These are phyloP conservation scores for Tyto alba DNA, from an alignment of 2,113 vertebrate genomes.

Conservation along the genomic window DNA sequence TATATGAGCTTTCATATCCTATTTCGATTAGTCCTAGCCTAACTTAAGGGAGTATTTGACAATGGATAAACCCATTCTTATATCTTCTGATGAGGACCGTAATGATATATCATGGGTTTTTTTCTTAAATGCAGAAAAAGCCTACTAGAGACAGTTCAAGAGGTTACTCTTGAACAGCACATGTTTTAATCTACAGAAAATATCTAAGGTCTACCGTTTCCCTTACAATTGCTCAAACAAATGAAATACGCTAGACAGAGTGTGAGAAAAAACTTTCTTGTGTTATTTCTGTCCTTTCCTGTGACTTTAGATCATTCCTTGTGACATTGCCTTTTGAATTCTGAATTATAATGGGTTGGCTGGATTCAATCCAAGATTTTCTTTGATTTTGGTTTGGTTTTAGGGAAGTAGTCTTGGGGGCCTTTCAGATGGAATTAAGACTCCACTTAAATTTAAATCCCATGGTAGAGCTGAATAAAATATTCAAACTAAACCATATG, in stretches of 20 bases:
- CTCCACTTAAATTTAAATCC: constrained; percentile 26
- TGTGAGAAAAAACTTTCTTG: constrained; percentile 23
- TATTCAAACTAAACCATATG: constrained; percentile 64
- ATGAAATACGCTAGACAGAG: background rate
- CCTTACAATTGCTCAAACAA: background rate
- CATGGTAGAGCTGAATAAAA: constrained; percentile 38
- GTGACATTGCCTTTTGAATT: constrained; percentile 30
- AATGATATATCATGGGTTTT: background rate
- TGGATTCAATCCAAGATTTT: background rate
- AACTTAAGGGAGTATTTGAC: background rate
- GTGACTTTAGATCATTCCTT: background rate
- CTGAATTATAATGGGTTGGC: constrained; percentile 24
- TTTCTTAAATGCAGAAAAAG: background rate
- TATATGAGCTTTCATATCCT: background rate
- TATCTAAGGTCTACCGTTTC: background rate
- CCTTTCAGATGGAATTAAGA: constrained; percentile 37
- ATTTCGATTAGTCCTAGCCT: background rate
- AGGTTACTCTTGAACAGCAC: background rate
- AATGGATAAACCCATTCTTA: background rate
- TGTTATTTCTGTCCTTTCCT: constrained; percentile 2
- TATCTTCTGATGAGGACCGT: background rate
- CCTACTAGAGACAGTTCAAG: background rate
- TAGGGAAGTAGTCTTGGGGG: constrained; percentile 23
- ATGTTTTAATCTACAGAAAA: background rate
- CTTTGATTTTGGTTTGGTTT: constrained; percentile 39